Evolutionary conservation across 2,113 vertebrate species (phyloP), one percentile per base, ranked within the genome.

Genomic region (Gadus macrocephalus): DNA sequence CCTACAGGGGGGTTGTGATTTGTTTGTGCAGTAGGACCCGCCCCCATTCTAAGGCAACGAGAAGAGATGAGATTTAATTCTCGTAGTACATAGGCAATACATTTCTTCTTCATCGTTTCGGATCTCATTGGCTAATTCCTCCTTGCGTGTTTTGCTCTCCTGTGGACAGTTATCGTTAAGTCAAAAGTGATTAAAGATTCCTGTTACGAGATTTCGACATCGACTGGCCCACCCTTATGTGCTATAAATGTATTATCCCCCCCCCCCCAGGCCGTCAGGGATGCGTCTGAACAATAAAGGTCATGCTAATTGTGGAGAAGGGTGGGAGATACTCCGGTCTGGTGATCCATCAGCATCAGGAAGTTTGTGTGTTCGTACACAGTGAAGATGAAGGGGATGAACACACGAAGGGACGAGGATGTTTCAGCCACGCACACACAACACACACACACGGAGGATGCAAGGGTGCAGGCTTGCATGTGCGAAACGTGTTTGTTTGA

Each of bases 331-430:
- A 58, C 15, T 75, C 81, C 74, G 70, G 72, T 64, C 77, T 78
- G 75, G 78, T 76, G 81, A 87, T 88, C 79, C 69, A 81, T 87
- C 83, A 78, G 66, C 76, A 70, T 84, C 73, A 78, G 76, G 42
- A 71, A 78, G 72, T 76, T 7, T 69, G 15, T 20, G 75, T 68
- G 31, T 35, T 35, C 70, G 55, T 67, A 19, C 2, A 19, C 64
- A 64, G 65, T 38, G 56, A 16, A 78, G 7, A 38, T 38, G 27
- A 38, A 53, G n/a, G 65, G 80, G 81, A 85, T 75, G 74, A 83
- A 75, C 53, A 53, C 31, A 59, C 2, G 53, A 15, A 16, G 12
- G 28, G 15, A 16, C 15, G 27, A 5, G n/a, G 28, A 64, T 9
- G 14, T 35, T 35, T 22, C 5, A 53, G 17, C 49, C 59, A 74